Base-by-base conservation (phyloP, 1,140 invertebrate species). In the Drosophila sechellia region DNA sequence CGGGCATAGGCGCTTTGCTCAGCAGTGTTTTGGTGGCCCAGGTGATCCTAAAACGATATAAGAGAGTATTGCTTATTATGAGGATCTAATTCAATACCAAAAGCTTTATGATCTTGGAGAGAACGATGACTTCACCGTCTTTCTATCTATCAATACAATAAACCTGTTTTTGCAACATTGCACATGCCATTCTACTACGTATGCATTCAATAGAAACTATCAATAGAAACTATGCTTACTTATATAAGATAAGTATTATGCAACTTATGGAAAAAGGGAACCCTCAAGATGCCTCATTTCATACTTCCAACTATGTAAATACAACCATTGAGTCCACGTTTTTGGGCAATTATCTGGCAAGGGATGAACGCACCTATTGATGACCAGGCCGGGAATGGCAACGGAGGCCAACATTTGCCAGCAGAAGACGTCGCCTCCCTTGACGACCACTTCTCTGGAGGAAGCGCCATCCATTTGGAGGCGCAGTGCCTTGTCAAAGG, bases 391-490 rank as follows among this genome's bases (percentile, higher is more conserved):
- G 22, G 98, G 98, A 75, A 99, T 95, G 22, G 96, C 94, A 2
- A 99, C 96, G 4, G 98, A 98, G 6, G 98, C 98, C 52, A 99
- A 94, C 50, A 96, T 95, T 92, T 99, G 98, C 98, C 98, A 99
- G 3, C 97, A 83, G 10, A 99, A 93, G 0, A 97, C 97, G 93
- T 99, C 98, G 0, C 94, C 93, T 5, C 96, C 95, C 35, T 95
- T 95, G n/a, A 94, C 92, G 0, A 94, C 48, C 39, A 95, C 93
- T 48, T 94, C 93, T 48, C 93, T 94, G 64, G 92, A 77, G 17
- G 68, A 56, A 11, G 59, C 63, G 2, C 89, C 76, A 1, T 39
- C 8, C 76, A 77, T 96, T 70, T 95, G 94, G 65, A 94, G 94
- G 92, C 95, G 95, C 39, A 92, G 92, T 34, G 96, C 95, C 94